phyloP scores from a whole-genome alignment of 2,797 vertebrate species.

The Streptopelia turtur region DNA sequence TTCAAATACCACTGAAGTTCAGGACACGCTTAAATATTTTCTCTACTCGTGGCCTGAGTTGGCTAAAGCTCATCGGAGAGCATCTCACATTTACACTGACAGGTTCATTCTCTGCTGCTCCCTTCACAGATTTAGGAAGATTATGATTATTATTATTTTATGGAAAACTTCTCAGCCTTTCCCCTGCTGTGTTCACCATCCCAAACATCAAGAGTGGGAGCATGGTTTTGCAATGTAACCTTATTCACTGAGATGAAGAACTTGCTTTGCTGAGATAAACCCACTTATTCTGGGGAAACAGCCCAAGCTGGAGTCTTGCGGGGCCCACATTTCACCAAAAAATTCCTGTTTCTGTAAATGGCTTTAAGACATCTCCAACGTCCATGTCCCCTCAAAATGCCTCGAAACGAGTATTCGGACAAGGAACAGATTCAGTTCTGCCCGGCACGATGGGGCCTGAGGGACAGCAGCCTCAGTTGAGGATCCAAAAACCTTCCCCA shows the following conservation, averaged over 20 bases:
- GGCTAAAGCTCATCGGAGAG: background rate
- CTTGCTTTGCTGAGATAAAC: background rate
- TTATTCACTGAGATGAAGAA: background rate
- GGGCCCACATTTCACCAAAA: background rate
- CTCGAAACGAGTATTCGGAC: fast-evolving
- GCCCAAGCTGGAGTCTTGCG: fast-evolving
- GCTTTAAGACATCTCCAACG: background rate
- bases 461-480: background rate
- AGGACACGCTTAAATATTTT: background rate
- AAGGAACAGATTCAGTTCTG: background rate
- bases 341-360: background rate
- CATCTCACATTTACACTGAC: fast-evolving
- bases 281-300: background rate
- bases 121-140: background rate
- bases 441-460: fast-evolving
- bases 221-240: fast-evolving
- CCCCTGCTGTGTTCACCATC: background rate
- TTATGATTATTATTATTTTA: background rate
- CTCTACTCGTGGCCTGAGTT: fast-evolving
- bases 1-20: background rate
- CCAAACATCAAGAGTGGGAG: background rate
- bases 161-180: background rate
- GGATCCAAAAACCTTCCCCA: fast-evolving
- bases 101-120: background rate
- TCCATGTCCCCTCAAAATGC: background rate